Conservation (phyloP, 1,140 invertebrate genomes). For the Tetramorium simillimum region DNA sequence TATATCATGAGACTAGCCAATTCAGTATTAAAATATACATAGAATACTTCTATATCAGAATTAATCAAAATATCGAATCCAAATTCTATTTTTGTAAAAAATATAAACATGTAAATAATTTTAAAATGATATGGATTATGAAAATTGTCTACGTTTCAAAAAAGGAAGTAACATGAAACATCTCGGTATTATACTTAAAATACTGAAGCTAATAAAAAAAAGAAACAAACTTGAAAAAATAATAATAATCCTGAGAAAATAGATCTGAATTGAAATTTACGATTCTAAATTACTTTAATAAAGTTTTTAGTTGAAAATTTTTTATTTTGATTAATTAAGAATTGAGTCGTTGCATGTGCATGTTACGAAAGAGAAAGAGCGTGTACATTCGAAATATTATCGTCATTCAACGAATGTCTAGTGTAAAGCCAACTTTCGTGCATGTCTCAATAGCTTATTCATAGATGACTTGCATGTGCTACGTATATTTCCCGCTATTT, state of each 20-base stretch:
- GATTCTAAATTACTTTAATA: neutral
- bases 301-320: neutral
- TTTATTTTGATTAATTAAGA: neutral
- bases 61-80: neutral
- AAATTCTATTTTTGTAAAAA: neutral
- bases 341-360: neutral
- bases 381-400: slow-evolving; percentile 11
- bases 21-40: neutral
- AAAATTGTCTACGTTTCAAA: neutral
- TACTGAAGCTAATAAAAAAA: neutral
- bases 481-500: slow-evolving; percentile 27
- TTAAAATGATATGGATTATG: neutral
- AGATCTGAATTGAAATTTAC: neutral
- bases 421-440: slow-evolving; percentile 34
- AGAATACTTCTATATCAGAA: neutral
- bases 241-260: neutral
- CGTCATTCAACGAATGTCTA: neutral
- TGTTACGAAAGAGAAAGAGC: neutral
- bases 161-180: neutral
- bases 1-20: neutral
- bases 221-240: neutral
- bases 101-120: neutral
- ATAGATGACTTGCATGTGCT: neutral
- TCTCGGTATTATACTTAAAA: neutral
- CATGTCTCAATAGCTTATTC: slow-evolving; percentile 49